Percentiles rank a stretch among this genome's conserved stretches.
Conservation (phyloP, 2,888 invertebrate species). For the Kryphioiulus occultus region DNA sequence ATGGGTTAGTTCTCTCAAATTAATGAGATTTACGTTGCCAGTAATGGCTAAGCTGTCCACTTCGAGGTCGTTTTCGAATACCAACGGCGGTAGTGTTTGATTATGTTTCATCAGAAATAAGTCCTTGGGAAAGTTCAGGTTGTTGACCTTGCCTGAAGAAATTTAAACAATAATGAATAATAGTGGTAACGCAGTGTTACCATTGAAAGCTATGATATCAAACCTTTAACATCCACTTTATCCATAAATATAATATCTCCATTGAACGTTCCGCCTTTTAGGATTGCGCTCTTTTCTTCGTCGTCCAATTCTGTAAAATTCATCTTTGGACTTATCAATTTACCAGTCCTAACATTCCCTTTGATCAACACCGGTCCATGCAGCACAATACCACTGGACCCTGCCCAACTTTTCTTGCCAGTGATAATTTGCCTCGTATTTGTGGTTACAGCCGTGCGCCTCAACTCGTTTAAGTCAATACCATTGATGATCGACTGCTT, state of each 20-base stretch:
- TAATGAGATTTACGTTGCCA: conserved; percentile 8
- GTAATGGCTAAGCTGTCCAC: conserved; percentile 15
- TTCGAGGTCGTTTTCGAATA: neutral
- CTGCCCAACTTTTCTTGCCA: neutral
- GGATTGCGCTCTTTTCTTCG: neutral
- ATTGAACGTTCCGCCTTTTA: neutral
- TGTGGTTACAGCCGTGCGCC: neutral
- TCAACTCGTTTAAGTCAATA: conserved; percentile 34
- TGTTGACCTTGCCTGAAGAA: neutral
- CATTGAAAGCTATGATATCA: neutral
- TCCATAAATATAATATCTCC: neutral
- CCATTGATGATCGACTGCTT: neutral
- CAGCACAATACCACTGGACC: neutral
- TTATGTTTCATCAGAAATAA: neutral
- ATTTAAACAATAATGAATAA: neutral
- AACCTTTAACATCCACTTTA: conserved; percentile 38
- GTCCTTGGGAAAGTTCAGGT: conserved; percentile 12
- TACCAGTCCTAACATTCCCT: neutral
- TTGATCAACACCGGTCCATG: neutral
- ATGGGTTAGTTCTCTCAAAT: neutral
- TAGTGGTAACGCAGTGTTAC: too few relatives aligned
- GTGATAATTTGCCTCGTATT: neutral
- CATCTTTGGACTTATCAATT: neutral
- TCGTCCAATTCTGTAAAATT: neutral
- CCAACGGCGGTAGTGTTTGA: neutral